phyloP scores from a whole-genome alignment of 2,113 vertebrate genomes.

The Eurystomus gularis region DNA sequence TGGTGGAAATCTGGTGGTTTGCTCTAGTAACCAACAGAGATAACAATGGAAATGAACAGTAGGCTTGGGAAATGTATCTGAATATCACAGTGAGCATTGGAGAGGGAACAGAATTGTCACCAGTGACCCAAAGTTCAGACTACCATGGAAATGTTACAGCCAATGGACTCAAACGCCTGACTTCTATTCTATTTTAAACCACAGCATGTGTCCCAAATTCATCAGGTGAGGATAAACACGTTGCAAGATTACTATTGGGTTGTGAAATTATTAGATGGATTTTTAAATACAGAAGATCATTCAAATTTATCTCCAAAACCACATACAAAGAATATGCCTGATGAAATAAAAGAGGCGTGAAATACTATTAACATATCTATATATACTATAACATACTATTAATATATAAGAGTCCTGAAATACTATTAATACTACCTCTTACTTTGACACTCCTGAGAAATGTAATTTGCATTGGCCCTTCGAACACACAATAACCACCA shows the following conservation, averaged over 20 bases:
- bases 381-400: too few species aligned
- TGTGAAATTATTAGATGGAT: neutral
- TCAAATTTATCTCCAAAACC: neutral
- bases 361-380: neutral
- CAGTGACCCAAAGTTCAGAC: neutral
- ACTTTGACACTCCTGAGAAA: neutral
- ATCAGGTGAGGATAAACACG: neutral
- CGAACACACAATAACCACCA: neutral
- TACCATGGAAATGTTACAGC: neutral
- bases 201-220: neutral
- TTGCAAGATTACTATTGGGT: neutral
- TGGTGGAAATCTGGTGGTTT: neutral
- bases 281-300: neutral
- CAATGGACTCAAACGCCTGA: neutral
- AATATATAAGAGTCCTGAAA: too few species aligned
- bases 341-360: neutral
- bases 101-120: neutral
- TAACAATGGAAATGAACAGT: neutral
- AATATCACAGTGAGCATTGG: neutral
- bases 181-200: neutral
- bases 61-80: neutral
- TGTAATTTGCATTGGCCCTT: neutral
- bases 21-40: neutral
- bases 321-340: neutral
- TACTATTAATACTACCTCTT: neutral